Percentiles rank a stretch among this genome's conserved stretches.
These are phyloP conservation scores for Hyperopisus bebe DNA, from an alignment of 2,113 vertebrate genomes.

Conservation along the genomic window DNA sequence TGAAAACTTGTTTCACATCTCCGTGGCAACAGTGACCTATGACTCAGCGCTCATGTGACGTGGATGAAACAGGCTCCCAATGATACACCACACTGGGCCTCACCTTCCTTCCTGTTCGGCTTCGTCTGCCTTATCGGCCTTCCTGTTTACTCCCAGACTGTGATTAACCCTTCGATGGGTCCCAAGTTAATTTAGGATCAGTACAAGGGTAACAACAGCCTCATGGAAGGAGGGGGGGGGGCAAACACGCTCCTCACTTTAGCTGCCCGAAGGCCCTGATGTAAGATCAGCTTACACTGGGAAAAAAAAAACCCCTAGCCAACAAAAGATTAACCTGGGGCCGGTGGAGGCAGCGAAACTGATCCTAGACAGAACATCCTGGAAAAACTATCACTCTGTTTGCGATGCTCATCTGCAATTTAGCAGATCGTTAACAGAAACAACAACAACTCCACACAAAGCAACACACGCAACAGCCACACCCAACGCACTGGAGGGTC, in stretches of 20 bases:
- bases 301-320: not conserved
- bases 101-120: constrained; percentile 9
- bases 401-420: not conserved
- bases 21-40: not conserved
- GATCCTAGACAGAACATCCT: not conserved
- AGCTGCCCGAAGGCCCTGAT: not conserved
- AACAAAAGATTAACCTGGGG: not conserved
- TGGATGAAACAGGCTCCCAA: not conserved
- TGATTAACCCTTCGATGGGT: not conserved
- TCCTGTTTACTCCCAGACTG: not conserved
- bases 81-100: not conserved
- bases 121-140: not conserved
- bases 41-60: not conserved
- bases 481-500: not conserved
- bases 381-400: not conserved
- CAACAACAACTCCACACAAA: not conserved
- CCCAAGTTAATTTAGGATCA: not conserved
- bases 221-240: not conserved
- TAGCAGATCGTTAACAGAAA: not conserved
- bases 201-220: not conserved
- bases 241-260: not conserved
- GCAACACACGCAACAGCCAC: not conserved
- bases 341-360: not conserved
- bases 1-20: not conserved
- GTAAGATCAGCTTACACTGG: not conserved